Base-by-base conservation (phyloP, 1,140 invertebrate genomes). In the Micrasema longulum region DNA sequence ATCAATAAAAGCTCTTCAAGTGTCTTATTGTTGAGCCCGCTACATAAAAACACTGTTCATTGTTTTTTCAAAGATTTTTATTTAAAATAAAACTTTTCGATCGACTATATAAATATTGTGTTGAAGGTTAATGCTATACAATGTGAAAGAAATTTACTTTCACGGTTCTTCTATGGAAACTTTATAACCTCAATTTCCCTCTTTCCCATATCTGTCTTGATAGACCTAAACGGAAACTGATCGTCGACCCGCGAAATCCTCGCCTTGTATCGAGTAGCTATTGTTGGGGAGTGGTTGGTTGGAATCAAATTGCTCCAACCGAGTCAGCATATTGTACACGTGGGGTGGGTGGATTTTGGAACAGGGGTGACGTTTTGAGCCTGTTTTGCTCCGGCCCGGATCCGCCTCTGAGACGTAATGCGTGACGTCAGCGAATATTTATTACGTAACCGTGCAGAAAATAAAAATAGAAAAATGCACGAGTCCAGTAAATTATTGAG, bases 301-400 rank as follows among this genome's bases (percentile, higher is more conserved):
- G 53, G 62, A 69, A 71, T 69, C 69, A 63, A 75, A 71, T 65
- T 67, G 73, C 50, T 31, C 20, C 45, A 53, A 65, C 60, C 36
- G 60, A 67, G 74, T 75, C 74, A 75, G 74, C 74, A 75, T 72
- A 75, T 75, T 72, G 69, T 31, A 72, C 73, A 71, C 66, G 67
- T 35, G 63, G 45, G 68, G 18, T 18, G n/a, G 20, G 18, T 10
- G 43, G 41, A 36, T n/a, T 11, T 20, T 22, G 57, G 26, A 7
- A 69, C 16, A 22, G 52, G 38, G 22, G 50, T 26, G 43, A 18
- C 35, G 65, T 35, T 41, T 38, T 38, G 41, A 22, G 23, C 60
- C 43, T 64, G 60, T 64, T 64, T 64, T 26, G 52, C 20, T 43
- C 55, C 66, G 18, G 23, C 45, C 36, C 31, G 35, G 66, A 47